Conservation (phyloP, 2,888 invertebrate genomes). For the Anarsia innoxiella region DNA sequence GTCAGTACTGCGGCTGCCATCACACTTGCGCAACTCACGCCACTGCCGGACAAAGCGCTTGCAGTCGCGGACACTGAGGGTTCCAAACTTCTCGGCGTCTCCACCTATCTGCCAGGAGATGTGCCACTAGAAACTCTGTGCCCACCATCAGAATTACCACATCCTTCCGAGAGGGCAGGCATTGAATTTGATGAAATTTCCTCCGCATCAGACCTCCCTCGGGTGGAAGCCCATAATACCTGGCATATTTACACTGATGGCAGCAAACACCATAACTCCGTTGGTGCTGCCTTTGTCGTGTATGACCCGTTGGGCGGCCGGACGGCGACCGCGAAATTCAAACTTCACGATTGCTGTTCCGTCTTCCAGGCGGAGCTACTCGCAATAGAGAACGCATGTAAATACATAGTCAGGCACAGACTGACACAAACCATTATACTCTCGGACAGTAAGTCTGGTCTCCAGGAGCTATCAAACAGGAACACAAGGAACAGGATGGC, state of each 20-base stretch:
- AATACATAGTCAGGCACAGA: neutral
- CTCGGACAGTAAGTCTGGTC: neutral
- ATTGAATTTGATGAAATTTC: neutral
- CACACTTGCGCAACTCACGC: constrained; percentile 14
- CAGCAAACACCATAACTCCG: constrained; percentile 9
- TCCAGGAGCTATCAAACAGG: neutral
- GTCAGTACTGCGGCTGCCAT: constrained; percentile 14
- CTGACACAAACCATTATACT: neutral
- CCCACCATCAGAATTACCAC: neutral
- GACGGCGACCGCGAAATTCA: constrained; percentile 4
- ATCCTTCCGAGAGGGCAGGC: constrained; percentile 1
- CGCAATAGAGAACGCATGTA: constrained; percentile 5
- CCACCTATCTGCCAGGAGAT: constrained; percentile 7
- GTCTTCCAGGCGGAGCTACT: constrained; percentile 17
- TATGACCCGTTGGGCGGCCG: neutral
- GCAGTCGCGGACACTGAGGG: constrained; percentile 2
- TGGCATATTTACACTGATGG: constrained; percentile 12
- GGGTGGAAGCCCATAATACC: neutral
- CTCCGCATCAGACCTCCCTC: neutral
- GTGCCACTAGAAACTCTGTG: constrained; percentile 1
- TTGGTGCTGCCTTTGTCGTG: constrained; percentile 11
- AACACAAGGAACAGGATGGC: neutral
- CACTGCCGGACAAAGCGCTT: constrained; percentile 11
- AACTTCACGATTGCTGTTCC: constrained; percentile 13
- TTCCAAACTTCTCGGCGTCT: neutral